Percentiles rank a stretch among this genome's conserved stretches.
These are phyloP conservation scores for Ernsta delagoae DNA, from an alignment of 2,888 invertebrate genomes.

Conservation along the genomic window DNA sequence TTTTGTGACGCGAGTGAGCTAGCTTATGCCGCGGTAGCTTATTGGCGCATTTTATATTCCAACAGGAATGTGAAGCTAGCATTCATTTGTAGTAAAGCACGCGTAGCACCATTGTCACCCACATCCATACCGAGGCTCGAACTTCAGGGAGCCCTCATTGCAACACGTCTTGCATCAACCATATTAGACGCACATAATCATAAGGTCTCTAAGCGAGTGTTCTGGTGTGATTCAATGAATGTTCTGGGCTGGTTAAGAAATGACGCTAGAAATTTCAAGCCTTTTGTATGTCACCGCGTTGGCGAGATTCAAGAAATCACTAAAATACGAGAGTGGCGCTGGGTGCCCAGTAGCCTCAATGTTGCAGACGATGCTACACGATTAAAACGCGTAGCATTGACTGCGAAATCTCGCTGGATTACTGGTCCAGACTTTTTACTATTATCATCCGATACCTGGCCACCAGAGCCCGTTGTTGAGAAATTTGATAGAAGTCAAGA, in stretches of 20 bases:
- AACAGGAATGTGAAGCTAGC: neutral
- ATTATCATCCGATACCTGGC: neutral
- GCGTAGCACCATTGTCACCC: constrained; percentile 5
- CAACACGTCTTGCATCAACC: constrained; percentile 1
- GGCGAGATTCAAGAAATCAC: constrained; percentile 7
- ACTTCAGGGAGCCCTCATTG: constrained; percentile 2
- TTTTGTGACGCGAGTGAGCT: neutral
- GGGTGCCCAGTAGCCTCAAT: neutral
- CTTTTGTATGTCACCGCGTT: constrained; percentile 2
- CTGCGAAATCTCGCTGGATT: constrained; percentile 5
- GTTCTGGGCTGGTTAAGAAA: neutral
- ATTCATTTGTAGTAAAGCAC: neutral
- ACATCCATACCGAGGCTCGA: neutral
- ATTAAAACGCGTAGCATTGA: neutral
- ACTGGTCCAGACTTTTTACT: neutral
- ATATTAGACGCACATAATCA: neutral
- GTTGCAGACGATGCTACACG: constrained; percentile 4
- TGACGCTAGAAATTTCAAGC: constrained; percentile 1
- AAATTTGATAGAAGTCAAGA: neutral
- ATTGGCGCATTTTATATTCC: neutral
- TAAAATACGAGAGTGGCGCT: neutral
- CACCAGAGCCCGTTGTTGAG: neutral
- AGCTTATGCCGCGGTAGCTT: neutral
- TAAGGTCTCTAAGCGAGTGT: neutral
- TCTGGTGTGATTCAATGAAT: constrained; percentile 2